Evolutionary conservation across 2,888 invertebrate genomes (phyloP).

Genomic region (Barypeithes pellucidus): DNA sequence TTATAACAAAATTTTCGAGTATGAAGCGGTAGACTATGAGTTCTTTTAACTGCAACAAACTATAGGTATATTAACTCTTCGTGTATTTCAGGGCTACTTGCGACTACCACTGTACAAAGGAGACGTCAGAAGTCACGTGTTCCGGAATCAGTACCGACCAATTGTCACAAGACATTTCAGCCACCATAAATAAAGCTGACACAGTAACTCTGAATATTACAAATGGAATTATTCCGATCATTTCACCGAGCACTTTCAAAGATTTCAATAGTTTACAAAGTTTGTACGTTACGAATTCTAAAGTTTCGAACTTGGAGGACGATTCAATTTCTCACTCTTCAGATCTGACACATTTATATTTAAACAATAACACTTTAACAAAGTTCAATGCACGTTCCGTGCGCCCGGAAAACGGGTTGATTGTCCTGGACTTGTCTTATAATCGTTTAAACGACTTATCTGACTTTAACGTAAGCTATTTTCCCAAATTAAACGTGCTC

Average conservation of each 20-base stretch:
- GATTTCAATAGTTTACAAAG: conserved; percentile 53
- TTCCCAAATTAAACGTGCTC: conserved; percentile 53
- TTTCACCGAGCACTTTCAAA: conserved; percentile 46
- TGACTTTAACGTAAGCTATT: conserved; percentile 54
- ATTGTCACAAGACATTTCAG: conserved; percentile 40
- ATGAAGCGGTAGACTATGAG: no score
- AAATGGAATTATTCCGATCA: conserved; percentile 42
- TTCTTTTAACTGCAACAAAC: no score
- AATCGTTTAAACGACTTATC: conserved; percentile 56
- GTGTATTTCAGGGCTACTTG: conserved; percentile 34
- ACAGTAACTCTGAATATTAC: conserved; percentile 46
- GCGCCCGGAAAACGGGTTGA: conserved; percentile 41
- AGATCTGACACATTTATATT: conserved; percentile 43
- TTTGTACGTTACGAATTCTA: conserved; percentile 48
- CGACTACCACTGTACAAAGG: conserved; percentile 43
- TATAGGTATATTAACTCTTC: not conserved
- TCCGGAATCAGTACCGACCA: conserved; percentile 32
- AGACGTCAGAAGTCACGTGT: conserved; percentile 50
- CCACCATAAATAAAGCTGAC: conserved; percentile 44
- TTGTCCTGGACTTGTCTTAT: conserved; percentile 53
- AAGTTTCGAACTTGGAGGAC: conserved; percentile 45
- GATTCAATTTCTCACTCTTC: conserved; percentile 45
- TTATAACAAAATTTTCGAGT: no score
- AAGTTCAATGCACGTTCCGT: conserved; percentile 48
- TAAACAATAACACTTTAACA: conserved; percentile 52